Percentiles rank a stretch among this genome's conserved stretches.
phyloP scores from a whole-genome alignment of 2,113 vertebrate genomes.

The Ia io region DNA sequence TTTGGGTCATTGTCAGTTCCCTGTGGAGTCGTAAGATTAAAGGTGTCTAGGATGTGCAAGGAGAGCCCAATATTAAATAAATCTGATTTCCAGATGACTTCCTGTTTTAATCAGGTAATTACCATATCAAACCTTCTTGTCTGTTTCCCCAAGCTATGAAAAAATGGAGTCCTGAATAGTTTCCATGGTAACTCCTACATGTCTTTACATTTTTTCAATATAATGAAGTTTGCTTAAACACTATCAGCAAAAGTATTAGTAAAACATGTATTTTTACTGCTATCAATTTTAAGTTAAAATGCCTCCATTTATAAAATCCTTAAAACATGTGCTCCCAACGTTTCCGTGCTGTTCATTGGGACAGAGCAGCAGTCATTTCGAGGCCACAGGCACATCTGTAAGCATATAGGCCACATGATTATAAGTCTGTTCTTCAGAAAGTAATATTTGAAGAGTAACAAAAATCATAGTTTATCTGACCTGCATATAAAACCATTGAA shows the following conservation, averaged over 20 bases:
- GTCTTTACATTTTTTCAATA: conserved; percentile 24
- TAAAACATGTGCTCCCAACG: conserved; percentile 27
- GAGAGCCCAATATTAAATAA: conserved; percentile 65
- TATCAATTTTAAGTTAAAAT: conserved; percentile 19
- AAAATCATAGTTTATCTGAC: conserved; percentile 84
- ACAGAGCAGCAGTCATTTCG: conserved; percentile 56
- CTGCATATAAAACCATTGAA: conserved; percentile 83
- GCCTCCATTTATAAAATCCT: conserved; percentile 34
- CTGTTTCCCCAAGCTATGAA: not conserved
- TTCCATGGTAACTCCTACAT: conserved; percentile 23
- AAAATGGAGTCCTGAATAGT: conserved; percentile 19
- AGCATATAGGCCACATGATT: conserved; percentile 62
- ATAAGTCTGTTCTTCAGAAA: conserved; percentile 73
- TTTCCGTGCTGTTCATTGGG: conserved; percentile 33
- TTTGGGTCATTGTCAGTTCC: conserved; percentile 52
- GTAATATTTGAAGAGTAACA: conserved; percentile 79
- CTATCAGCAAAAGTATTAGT: not conserved
- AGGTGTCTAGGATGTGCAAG: not conserved
- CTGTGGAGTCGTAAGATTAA: conserved; percentile 46
- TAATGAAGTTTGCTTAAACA: conserved; percentile 43
- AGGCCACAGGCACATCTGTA: conserved; percentile 38
- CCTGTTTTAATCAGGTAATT: conserved; percentile 55
- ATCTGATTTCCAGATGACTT: conserved; percentile 57
- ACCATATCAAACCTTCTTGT: conserved; percentile 28
- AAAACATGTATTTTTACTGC: not conserved